phyloP scores from a whole-genome alignment of 2,113 vertebrate species.

The Atrichornis clamosus region DNA sequence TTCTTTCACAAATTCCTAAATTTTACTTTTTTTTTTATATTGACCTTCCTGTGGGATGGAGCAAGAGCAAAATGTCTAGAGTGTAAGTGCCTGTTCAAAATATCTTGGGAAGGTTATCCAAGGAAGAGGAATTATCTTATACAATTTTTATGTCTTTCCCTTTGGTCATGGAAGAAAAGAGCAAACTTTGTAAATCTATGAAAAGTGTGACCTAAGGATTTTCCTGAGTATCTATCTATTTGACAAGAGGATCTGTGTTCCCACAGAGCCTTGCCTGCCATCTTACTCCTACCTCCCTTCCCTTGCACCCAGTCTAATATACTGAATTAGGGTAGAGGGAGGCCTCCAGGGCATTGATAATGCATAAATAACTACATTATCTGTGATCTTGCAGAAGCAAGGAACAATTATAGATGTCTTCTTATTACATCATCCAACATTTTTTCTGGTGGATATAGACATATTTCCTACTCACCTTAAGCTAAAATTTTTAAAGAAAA shows the following conservation, averaged over 20 bases:
- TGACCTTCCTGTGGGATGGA: neutral
- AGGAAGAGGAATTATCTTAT: neutral
- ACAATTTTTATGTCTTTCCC: neutral
- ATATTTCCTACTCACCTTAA: neutral
- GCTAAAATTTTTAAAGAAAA: neutral
- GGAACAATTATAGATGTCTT: neutral
- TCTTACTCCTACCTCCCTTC: neutral
- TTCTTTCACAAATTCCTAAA: neutral
- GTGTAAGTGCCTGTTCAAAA: neutral
- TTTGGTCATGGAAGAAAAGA: neutral
- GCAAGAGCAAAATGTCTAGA: neutral
- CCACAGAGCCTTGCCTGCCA: neutral
- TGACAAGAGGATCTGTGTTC: neutral
- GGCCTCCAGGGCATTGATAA: neutral
- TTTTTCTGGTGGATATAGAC: neutral
- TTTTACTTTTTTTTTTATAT: neutral
- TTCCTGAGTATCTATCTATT: neutral
- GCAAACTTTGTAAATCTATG: neutral
- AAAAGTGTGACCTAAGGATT: neutral
- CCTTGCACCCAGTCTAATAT: neutral
- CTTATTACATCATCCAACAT: neutral
- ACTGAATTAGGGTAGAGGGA: neutral
- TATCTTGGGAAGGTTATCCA: neutral
- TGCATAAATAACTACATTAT: neutral
- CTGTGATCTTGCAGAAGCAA: neutral